Base-by-base conservation (phyloP, 92 coral and sea anemone species). In the Siderastrea siderea region DNA sequence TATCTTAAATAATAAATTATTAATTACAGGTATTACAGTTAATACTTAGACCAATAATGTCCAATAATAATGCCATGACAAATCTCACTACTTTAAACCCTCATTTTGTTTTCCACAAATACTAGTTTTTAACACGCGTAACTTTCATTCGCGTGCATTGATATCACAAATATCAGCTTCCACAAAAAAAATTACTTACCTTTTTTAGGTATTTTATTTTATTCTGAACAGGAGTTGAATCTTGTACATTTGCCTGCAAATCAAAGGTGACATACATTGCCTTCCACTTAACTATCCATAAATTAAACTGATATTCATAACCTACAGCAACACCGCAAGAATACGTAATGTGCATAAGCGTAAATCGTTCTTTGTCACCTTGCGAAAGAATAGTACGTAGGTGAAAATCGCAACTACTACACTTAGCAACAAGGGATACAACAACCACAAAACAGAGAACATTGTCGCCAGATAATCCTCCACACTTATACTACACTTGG, bases 171-270 rank as follows among this genome's bases (percentile, higher is more conserved):
- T 60, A 11, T 60, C 15, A 60, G 3, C 65, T 26, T 26, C 38
- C 38, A 26, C 38, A 26, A 26, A 26, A 26, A 26, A 26, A 26
- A 26, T 26, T 44, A 17, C 61, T 1, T 74, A 92, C 95, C 89
- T 92, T 65, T 47, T 75, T 92, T 15, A 92, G 59, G 60, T 78
- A 84, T 55, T 59, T 73, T 3, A 92, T 69, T 77, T 88, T 92
- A 47, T 74, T 68, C 67, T 74, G 63, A 5, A 77, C 78, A 13
- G 92, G 76, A 26, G 83, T 79, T 8, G 90, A 74, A 4, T 92
- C 92, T 45, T 67, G 74, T 1, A 19, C 45, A 38, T 73, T 78
- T 76, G 79, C 58, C 92, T 92, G 86, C 13, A 12, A 79, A 80
- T 53, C 53, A 47, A 71, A 14, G 26, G 13, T 16, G 2, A 68